A percentile compares a stretch with the other conserved stretches of the same genome.
phyloP scores from a whole-genome alignment of 2,113 vertebrate genomes.

The Muscicapa adusta region DNA sequence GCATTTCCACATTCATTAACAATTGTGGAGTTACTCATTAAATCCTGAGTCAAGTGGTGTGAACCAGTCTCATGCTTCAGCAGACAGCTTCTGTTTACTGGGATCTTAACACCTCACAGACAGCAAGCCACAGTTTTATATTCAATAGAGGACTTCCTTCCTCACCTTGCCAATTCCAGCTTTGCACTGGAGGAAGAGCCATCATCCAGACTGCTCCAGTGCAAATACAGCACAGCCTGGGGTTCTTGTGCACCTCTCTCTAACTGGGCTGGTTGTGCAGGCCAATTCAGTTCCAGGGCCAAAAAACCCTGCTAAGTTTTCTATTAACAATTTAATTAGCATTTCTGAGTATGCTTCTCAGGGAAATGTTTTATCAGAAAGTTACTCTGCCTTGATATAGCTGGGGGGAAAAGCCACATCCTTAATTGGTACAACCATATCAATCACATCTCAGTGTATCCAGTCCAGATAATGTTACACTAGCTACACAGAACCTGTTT shows the following conservation, averaged over 20 bases:
- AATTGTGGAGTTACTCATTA: background rate
- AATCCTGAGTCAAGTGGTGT: background rate
- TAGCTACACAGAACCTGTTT: background rate
- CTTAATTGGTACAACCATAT: background rate
- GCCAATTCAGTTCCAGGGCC: background rate
- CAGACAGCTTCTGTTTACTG: background rate
- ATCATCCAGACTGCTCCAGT: background rate
- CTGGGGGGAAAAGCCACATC: background rate
- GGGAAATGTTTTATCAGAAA: background rate
- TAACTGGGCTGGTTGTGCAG: background rate
- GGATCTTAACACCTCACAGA: background rate
- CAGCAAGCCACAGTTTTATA: background rate
- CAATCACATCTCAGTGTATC: background rate
- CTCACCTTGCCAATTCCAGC: background rate
- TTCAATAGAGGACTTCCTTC: background rate
- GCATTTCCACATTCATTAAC: background rate
- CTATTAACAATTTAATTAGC: background rate
- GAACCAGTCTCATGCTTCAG: background rate
- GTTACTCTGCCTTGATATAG: background rate
- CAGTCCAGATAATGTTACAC: background rate
- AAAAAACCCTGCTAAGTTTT: background rate
- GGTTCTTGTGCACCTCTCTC: accelerated
- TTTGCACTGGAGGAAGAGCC: background rate
- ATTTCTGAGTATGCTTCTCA: background rate
- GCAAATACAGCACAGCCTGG: background rate